Evolutionary conservation across 2,888 invertebrate genomes (phyloP), one percentile per base, ranked within the genome.

Genomic region (Aphidius colemani): DNA sequence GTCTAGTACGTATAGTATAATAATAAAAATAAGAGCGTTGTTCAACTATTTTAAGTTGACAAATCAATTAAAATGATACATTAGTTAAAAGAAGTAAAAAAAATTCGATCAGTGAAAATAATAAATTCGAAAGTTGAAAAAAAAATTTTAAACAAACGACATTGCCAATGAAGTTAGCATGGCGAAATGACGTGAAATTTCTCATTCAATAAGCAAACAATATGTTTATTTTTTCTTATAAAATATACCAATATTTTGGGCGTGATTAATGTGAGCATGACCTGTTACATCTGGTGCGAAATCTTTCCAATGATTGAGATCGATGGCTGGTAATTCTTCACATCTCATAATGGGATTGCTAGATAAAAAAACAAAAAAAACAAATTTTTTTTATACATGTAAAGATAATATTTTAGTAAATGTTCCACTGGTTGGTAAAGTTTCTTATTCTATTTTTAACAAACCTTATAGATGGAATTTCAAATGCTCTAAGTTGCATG

Each of bases 281-380:
- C 45, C 59, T 7, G 53, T 55, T 7, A 69, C 40, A n/a, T 67
- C 66, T 9, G 69, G 70, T 39, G 66, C 69, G 58, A 68, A 70
- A 64, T 81, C 85, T 72, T 85, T 86, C 87, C 92, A 93, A 56
- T 83, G 82, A 61, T 83, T 84, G 43, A 92, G 83, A 81, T 92
- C 87, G 61, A 92, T 77, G 10, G 80, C 75, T 0, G 90, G 89
- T 72, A 93, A 79, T 70, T 88, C 85, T 58, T 85, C 82, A 73
- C 93, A 93, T 41, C 85, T 84, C 2, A 87, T 79, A 58, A 89
- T 85, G 59, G 86, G 86, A 75, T 93, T 93, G 62, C 92, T 92
- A 83, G 51, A 85, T 86, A 71, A 61, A 71, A 68, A 75, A 71
- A 55, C 59, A 61, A 63, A 62, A 60, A 40, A 59, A 60, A 56